Evolutionary conservation across 2,113 vertebrate genomes (phyloP).

Genomic region (Harpagus bidentatus): DNA sequence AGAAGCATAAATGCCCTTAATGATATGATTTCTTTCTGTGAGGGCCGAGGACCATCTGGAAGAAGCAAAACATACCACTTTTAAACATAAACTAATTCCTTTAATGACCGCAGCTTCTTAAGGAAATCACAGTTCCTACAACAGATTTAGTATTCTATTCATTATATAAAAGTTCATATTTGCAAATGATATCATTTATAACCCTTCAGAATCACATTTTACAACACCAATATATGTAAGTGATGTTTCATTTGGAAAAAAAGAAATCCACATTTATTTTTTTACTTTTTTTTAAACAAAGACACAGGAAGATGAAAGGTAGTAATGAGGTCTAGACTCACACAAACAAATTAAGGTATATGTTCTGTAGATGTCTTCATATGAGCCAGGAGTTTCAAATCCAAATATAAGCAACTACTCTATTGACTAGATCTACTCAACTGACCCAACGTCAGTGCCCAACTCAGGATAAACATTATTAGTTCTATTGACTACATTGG

Average conservation of each 20-base stretch:
- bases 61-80: slow-evolving; percentile 40
- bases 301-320: not conserved
- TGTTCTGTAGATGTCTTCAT: not conserved
- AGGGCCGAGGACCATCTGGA: slow-evolving; percentile 91
- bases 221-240: not conserved
- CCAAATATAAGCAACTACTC: not conserved
- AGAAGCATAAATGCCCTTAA: slow-evolving; percentile 95
- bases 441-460: not conserved
- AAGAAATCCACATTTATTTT: not conserved
- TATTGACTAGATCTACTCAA: not conserved
- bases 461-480: not conserved
- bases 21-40: slow-evolving; percentile 94
- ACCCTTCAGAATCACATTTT: not conserved
- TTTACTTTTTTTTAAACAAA: not conserved
- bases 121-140: not conserved
- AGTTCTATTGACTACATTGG: not conserved
- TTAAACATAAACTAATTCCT: not conserved
- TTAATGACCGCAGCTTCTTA: not conserved
- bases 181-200: not conserved
- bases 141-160: not conserved
- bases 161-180: not conserved
- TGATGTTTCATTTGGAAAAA: not conserved
- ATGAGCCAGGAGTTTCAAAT: not conserved
- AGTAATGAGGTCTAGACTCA: not conserved
- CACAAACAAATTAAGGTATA: not conserved